A percentile compares a stretch with the other conserved stretches of the same genome.
These are phyloP conservation scores for Acropora yongei DNA, from an alignment of 64 coral and sea anemone genomes.

Conservation along the genomic window DNA sequence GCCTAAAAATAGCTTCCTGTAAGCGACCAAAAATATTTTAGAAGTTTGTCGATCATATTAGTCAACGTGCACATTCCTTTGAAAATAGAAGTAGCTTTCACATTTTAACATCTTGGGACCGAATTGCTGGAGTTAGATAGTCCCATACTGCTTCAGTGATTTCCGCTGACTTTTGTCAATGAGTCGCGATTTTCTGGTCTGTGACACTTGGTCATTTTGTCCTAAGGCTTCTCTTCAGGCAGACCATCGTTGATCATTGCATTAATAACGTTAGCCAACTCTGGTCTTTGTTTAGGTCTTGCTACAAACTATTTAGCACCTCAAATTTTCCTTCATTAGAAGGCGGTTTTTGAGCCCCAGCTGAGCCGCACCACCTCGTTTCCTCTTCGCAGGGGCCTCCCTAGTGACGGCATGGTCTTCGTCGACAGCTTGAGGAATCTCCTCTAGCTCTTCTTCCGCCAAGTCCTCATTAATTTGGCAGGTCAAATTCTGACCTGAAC, in stretches of 20 bases:
- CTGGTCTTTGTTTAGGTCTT: conserved; percentile 58
- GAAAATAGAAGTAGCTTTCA: conserved; percentile 36
- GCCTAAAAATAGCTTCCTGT: conserved; percentile 20
- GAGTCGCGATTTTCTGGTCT: background rate
- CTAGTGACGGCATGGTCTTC: background rate
- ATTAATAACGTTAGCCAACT: conserved; percentile 35
- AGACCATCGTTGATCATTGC: conserved; percentile 8
- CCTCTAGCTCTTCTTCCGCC: background rate
- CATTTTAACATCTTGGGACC: conserved; percentile 47
- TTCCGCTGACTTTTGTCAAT: conserved; percentile 15
- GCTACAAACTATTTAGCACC: conserved; percentile 48
- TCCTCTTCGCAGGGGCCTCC: conserved; percentile 38
- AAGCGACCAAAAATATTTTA: conserved; percentile 13
- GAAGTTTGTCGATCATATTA: conserved; percentile 1
- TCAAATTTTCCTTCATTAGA: background rate
- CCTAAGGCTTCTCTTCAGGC: too few relatives aligned
- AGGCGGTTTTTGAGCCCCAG: conserved; percentile 1
- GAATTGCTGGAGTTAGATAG: background rate
- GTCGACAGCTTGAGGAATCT: background rate
- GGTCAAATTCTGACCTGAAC: conserved; percentile 28
- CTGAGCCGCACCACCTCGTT: conserved; percentile 9
- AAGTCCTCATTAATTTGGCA: background rate
- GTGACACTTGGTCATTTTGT: conserved; percentile 12
- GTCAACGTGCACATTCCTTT: background rate
- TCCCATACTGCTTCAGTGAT: conserved; percentile 38